Conservation (phyloP, 2,113 vertebrate species). For the Castor canadensis region DNA sequence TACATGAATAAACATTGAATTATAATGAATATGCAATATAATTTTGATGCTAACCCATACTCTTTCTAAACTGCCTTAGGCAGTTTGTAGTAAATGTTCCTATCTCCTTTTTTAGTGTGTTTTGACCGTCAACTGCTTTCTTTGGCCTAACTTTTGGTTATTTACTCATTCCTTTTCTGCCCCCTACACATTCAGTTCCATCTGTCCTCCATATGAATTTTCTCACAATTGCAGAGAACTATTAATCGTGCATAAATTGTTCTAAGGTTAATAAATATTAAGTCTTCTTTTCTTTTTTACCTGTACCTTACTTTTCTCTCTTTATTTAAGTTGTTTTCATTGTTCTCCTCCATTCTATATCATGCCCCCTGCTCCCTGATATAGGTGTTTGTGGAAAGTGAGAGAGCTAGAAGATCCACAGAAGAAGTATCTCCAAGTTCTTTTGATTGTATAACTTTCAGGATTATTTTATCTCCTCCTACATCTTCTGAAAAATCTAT, state of each 20-base stretch:
- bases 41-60: background rate
- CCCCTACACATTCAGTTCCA: background rate
- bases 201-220: background rate
- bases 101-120: background rate
- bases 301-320: background rate
- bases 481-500: background rate
- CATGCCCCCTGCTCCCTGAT: too few species aligned
- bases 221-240: background rate
- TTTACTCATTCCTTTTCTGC: background rate
- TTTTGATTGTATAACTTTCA: background rate
- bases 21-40: background rate
- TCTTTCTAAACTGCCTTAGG: background rate
- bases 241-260: background rate
- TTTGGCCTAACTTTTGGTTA: background rate
- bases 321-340: background rate
- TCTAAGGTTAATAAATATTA: background rate
- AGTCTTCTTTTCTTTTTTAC: background rate
- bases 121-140: background rate
- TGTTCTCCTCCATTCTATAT: background rate
- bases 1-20: background rate
- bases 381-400: background rate
- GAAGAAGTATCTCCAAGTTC: background rate
- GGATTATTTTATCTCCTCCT: background rate
- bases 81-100: background rate
- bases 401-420: background rate